Conservation (phyloP, 1,140 invertebrate genomes). For the Pteromalus puparum region DNA sequence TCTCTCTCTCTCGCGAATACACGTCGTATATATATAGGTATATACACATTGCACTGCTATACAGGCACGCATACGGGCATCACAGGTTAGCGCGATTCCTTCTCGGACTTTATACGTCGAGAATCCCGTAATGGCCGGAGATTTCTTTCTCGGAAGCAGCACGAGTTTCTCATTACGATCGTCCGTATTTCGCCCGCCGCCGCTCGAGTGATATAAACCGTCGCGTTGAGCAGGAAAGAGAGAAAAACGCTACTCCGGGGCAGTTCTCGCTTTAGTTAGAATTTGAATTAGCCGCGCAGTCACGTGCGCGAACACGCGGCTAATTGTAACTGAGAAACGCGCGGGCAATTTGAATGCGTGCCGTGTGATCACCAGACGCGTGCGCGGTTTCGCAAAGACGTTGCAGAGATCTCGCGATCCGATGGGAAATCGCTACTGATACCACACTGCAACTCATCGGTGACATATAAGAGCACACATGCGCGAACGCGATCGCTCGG, state of each 20-base stretch:
- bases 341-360: conserved; percentile 29
- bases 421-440: conserved; percentile 10
- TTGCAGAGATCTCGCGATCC: not conserved
- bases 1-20: not conserved
- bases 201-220: conserved; percentile 19
- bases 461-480: too few species aligned
- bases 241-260: conserved; percentile 22
- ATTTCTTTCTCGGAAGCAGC: conserved; percentile 69
- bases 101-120: conserved; percentile 62
- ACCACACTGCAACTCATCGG: too few species aligned
- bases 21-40: too few species aligned
- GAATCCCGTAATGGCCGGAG: conserved; percentile 67
- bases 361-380: too few species aligned
- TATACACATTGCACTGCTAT: too few species aligned
- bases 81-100: conserved; percentile 42
- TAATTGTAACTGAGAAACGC: conserved; percentile 35
- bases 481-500: not conserved
- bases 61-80: not conserved
- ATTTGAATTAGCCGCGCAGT: conserved; percentile 37
- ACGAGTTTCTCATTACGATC: conserved; percentile 63
- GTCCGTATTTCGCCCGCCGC: conserved; percentile 51
- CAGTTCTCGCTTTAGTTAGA: not conserved
- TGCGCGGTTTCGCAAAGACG: conserved; percentile 16
- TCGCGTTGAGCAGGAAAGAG: conserved; percentile 12
- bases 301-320: conserved; percentile 16